Evolutionary conservation across 2,113 vertebrate species (phyloP).

Genomic region (Amblyornis subalaris): DNA sequence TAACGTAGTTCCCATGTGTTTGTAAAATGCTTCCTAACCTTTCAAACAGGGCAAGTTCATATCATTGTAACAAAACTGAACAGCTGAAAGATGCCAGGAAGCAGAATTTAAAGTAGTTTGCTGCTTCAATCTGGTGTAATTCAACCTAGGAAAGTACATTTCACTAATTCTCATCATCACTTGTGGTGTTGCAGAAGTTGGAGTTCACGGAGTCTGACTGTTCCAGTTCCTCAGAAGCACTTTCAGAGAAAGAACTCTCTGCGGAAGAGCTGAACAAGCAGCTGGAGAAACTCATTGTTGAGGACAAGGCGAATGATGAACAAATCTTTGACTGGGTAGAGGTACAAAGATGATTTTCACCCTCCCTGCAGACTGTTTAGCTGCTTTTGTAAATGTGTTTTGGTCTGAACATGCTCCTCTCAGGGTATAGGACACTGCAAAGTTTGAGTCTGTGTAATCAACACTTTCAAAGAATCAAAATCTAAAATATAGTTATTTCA

Average conservation of each 20-base stretch:
- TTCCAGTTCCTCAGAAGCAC: constrained; percentile 77
- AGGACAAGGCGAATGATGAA: constrained; percentile 92
- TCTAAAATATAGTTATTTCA: not conserved
- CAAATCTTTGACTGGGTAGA: constrained; percentile 99
- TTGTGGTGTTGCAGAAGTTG: constrained; percentile 82
- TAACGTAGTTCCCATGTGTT: not conserved
- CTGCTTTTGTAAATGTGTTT: not conserved
- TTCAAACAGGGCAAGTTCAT: not conserved
- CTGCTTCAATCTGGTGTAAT: not conserved
- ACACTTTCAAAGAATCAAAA: not conserved
- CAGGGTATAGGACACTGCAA: fast-evolving
- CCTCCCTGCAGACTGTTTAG: not conserved
- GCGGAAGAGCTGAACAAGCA: constrained; percentile 86
- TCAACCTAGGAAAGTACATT: not conserved
- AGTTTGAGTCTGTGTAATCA: not conserved
- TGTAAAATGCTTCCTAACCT: not conserved
- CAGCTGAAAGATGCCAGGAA: not conserved
- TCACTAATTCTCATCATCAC: not conserved
- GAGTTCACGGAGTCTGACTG: constrained; percentile 84
- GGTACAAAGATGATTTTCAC: constrained; percentile 71
- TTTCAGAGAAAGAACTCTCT: constrained; percentile 79
- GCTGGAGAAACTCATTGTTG: constrained; percentile 89
- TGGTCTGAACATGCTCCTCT: not conserved
- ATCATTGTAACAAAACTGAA: not conserved
- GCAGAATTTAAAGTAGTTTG: not conserved